These are phyloP conservation scores for Heliconius melpomene DNA, from an alignment of 1,140 invertebrate species.

Conservation along the genomic window DNA sequence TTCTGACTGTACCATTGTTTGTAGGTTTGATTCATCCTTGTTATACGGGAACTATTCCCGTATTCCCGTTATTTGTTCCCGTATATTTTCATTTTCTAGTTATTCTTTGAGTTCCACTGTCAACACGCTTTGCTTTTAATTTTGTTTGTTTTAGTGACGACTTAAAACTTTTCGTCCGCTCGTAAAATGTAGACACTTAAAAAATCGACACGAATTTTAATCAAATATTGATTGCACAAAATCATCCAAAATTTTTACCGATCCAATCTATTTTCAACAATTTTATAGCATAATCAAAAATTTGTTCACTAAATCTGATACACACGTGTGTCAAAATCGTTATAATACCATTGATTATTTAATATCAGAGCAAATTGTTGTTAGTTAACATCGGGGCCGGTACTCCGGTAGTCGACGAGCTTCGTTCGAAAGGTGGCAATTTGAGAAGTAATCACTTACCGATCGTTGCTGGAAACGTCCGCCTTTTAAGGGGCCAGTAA, in stretches of 20 bases:
- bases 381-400: slow-evolving; percentile 44
- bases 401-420: slow-evolving; percentile 48
- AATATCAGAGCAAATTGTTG: slow-evolving; percentile 39
- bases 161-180: too few relatives aligned
- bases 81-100: background rate
- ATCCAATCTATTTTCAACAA: background rate
- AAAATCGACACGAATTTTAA: background rate
- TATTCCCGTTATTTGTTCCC: too few relatives aligned
- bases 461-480: slow-evolving; percentile 56
- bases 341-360: slow-evolving; percentile 42
- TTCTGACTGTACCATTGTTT: background rate
- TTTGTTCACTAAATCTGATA: background rate
- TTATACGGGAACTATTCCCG: too few relatives aligned
- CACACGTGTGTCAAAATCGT: slow-evolving; percentile 35
- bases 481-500: slow-evolving; percentile 66
- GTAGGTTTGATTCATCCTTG: background rate
- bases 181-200: background rate
- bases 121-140: background rate
- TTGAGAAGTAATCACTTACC: slow-evolving; percentile 72
- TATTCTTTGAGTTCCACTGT: background rate
- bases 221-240: background rate
- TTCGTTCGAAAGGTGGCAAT: slow-evolving; percentile 51
- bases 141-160: too few relatives aligned
- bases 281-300: background rate
- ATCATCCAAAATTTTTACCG: background rate